Conservation (phyloP, 2,113 vertebrate genomes). For the Corythaeola cristata region DNA sequence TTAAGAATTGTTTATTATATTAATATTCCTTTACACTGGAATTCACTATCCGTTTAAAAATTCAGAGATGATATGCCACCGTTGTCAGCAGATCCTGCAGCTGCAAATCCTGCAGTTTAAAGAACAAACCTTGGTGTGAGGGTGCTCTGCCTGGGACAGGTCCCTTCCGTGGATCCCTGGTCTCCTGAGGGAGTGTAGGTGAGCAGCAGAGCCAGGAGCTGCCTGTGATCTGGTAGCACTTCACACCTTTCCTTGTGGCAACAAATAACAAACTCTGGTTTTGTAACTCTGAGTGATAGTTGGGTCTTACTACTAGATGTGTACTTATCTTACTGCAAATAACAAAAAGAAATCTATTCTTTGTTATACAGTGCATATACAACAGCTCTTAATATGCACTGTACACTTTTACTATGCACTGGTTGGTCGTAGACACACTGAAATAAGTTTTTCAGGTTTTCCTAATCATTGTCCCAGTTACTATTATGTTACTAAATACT, state of each 20-base stretch:
- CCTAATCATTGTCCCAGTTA: background rate
- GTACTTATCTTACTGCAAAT: background rate
- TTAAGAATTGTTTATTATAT: slow-evolving; percentile 33
- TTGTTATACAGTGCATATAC: background rate
- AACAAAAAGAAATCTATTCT: background rate
- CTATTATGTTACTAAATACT: slow-evolving; percentile 6
- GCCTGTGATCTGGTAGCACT: background rate
- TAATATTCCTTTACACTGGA: slow-evolving; percentile 57
- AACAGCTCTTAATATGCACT: background rate
- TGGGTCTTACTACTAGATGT: slow-evolving; percentile 54
- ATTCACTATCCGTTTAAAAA: slow-evolving; percentile 70
- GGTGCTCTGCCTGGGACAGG: background rate
- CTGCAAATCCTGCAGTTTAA: slow-evolving; percentile 7
- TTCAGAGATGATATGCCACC: background rate
- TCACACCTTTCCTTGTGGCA: background rate
- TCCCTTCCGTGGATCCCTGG: background rate
- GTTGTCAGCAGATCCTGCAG: slow-evolving; percentile 10
- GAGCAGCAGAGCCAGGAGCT: background rate
- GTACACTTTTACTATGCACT: background rate
- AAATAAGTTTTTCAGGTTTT: background rate
- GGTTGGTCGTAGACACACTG: background rate
- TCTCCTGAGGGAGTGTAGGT: background rate
- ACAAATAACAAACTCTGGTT: slow-evolving; percentile 74
- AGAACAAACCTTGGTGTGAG: background rate
- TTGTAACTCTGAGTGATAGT: slow-evolving; percentile 54